Evolutionary conservation across 2,797 vertebrate species (phyloP).

Genomic region (Mastacembelus armatus): DNA sequence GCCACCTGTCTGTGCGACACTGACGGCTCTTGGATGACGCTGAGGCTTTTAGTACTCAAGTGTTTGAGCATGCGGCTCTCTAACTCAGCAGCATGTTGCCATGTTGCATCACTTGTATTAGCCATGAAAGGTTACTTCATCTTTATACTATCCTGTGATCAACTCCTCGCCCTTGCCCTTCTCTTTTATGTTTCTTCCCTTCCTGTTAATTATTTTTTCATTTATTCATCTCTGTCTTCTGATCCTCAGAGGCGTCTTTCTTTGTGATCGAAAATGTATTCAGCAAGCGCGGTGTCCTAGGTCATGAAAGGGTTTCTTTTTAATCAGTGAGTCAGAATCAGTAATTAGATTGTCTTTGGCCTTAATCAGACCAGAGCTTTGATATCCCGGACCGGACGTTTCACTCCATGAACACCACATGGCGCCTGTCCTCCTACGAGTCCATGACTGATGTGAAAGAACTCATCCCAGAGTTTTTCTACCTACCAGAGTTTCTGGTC

Average conservation of each 20-base stretch:
- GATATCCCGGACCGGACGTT: slow-evolving; percentile 99
- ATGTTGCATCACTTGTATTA: slow-evolving; percentile 31
- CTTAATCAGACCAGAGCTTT: slow-evolving; percentile 95
- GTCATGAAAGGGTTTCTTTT: slow-evolving; percentile 73
- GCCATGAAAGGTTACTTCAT: slow-evolving; percentile 61
- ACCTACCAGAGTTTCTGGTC: slow-evolving; percentile 97
- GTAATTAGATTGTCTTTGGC: slow-evolving; percentile 74
- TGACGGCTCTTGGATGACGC: slow-evolving; percentile 9
- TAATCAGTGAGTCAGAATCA: slow-evolving; percentile 69
- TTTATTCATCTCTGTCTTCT: slow-evolving; percentile 53
- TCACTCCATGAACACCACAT: slow-evolving; percentile 99
- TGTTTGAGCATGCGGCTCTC: slow-evolving; percentile 16
- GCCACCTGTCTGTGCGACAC: slow-evolving; percentile 22
- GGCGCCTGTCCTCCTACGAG: slow-evolving; percentile 97
- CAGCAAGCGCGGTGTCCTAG: slow-evolving; percentile 55
- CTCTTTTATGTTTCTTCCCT: slow-evolving; percentile 19
- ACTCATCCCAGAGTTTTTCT: slow-evolving; percentile 98
- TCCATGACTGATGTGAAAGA: slow-evolving; percentile 99
- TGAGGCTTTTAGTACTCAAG: slow-evolving; percentile 42
- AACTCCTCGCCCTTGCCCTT: slow-evolving; percentile 16
- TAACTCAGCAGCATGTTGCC: slow-evolving; percentile 1
- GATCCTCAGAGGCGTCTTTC: slow-evolving; percentile 69
- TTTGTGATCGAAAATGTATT: slow-evolving; percentile 70
- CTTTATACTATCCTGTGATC: slow-evolving; percentile 53
- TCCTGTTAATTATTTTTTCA: slow-evolving; percentile 51